Base-by-base conservation (phyloP, 2,797 vertebrate species). In the Notoglanidium macrostoma region DNA sequence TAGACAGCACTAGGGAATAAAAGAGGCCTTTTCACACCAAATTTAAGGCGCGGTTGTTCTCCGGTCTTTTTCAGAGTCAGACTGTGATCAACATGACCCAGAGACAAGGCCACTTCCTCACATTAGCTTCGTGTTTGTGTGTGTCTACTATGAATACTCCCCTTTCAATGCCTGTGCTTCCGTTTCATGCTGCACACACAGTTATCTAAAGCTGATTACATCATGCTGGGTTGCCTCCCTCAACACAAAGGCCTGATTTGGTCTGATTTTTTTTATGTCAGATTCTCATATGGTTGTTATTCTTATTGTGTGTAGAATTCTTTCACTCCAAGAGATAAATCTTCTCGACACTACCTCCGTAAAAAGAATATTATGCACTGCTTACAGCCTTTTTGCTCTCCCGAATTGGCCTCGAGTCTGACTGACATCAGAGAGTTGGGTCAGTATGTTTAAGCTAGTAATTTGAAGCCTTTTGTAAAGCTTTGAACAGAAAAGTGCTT, bases 161-260 rank as follows among this genome's bases (percentile, higher is more conserved):
- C 83, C 59, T 85, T 90, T 83, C 55, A 80, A 10, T 63, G 61
- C 19, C 26, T n/a, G 6, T 8, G n/a, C 11, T 86, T 68, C 72
- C 74, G 35, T 67, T 79, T 70, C 40, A 63, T 12, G 21, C 67
- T 67, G 57, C 32, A 63, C 73, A 40, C 4, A 35, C 68, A 15
- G 59, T 68, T 83, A 77, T 85, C 76, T 85, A 49, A 51, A 87
- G 86, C 80, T 12, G 73, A 87, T 85, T 72, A 80, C 81, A 81
- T 81, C 82, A 80, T 76, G 17, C 35, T n/a, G 40, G 40, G 63
- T 65, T 14, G 6, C 57, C 5, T 70, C 7, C 54, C 14, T 49
- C 6, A 19, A 23, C 54, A 46, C 40, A 87, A 51, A 54, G 57
- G 44, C 54, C 35, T 8, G 57, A 80, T 81, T 63, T 63, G 10